Percentiles rank a stretch among this genome's conserved stretches.
phyloP scores from a whole-genome alignment of 2,113 vertebrate species.

The Sturnus vulgaris region DNA sequence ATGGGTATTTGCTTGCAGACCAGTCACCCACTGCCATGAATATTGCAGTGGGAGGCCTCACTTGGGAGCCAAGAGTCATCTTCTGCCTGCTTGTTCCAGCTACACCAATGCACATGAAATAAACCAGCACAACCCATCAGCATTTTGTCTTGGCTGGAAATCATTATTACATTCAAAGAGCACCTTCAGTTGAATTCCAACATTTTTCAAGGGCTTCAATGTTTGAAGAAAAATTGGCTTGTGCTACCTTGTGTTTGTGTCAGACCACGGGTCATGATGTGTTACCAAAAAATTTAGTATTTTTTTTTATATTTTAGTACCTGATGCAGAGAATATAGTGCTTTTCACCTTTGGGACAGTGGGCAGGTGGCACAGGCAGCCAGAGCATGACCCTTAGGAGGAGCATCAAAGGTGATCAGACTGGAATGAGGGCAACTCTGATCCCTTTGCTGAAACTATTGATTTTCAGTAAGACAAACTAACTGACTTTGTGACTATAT shows the following conservation, averaged over 20 bases:
- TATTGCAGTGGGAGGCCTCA: neutral
- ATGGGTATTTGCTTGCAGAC: neutral
- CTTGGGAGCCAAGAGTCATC: neutral
- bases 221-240: neutral
- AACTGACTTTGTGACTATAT: neutral
- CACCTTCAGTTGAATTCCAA: neutral
- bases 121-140: neutral
- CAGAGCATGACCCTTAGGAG: neutral
- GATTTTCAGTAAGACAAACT: neutral
- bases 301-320: neutral
- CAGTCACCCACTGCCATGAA: neutral
- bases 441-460: neutral
- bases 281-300: neutral
- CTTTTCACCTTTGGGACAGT: neutral
- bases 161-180: neutral
- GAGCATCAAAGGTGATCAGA: neutral
- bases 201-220: neutral
- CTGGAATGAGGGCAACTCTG: neutral
- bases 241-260: neutral
- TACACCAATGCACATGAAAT: neutral
- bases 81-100: neutral
- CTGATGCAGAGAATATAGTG: neutral
- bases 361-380: neutral
- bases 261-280: neutral
- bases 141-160: neutral